These are phyloP conservation scores for Synergus itoensis DNA, from an alignment of 2,888 invertebrate species.

Conservation along the genomic window DNA sequence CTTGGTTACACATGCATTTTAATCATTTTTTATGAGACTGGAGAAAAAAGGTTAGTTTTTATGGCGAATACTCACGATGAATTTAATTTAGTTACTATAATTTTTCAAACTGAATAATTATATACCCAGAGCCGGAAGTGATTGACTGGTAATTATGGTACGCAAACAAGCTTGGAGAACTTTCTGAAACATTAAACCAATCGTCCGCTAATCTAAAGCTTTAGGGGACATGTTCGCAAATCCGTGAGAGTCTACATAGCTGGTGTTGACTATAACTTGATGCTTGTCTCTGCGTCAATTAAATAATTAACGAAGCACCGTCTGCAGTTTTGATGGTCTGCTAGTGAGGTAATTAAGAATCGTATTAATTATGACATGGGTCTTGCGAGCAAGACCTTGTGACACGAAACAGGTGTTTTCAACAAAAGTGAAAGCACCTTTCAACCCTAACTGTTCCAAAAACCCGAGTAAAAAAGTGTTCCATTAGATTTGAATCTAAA, in stretches of 20 bases:
- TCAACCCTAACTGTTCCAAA: slow-evolving; percentile 42
- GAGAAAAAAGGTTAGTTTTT: too few species aligned
- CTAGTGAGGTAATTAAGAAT: slow-evolving; percentile 17
- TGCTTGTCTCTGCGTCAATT: slow-evolving; percentile 50
- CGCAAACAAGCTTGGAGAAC: too few species aligned
- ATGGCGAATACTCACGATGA: too few species aligned
- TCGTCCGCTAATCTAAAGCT: slow-evolving; percentile 8
- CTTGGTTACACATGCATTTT: too few species aligned
- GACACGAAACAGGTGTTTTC: slow-evolving; percentile 17
- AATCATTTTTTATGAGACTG: too few species aligned
- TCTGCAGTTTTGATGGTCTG: slow-evolving; percentile 45
- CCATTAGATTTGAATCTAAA: slow-evolving; percentile 73
- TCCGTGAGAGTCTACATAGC: too few species aligned
- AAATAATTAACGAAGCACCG: slow-evolving; percentile 54
- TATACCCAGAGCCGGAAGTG: too few species aligned
- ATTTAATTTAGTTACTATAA: too few species aligned
- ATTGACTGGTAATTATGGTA: too few species aligned
- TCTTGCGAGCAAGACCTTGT: slow-evolving; percentile 47
- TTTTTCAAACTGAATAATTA: too few species aligned
- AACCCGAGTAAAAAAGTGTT: slow-evolving; percentile 67
- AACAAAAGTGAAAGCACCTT: background rate
- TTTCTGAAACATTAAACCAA: slow-evolving; percentile 26
- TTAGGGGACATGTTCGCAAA: background rate
- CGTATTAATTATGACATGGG: slow-evolving; percentile 56
- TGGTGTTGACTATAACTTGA: background rate